Base-by-base conservation (phyloP, 2,888 invertebrate genomes). In the Clusia tigrina region DNA sequence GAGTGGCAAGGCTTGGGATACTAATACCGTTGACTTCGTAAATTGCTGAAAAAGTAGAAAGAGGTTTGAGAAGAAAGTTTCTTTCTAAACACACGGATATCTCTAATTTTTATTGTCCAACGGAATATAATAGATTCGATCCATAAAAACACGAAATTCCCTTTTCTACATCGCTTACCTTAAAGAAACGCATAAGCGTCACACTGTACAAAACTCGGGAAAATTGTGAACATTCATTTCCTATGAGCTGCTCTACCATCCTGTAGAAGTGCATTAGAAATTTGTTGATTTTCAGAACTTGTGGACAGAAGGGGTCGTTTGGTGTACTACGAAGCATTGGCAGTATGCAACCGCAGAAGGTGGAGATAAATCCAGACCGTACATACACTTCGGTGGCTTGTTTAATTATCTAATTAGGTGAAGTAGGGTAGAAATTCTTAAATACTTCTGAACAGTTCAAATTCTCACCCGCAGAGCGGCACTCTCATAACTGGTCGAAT, bases 181-280 rank as follows among this genome's bases (percentile, higher is more conserved):
- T 73, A 1, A 80, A 64, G 12, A 80, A 69, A 25, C 72, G 71
- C 65, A 80, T 68, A 17, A 81, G 26, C 2, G 79, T 79, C n/a
- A 78, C 53, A 23, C 69, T 71, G 55, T 76, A 72, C 5, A 80
- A 54, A 1, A 80, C 42, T 1, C 78, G 70, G 38, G 74, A 68
- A 20, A 53, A 58, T 37, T 72, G 72, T 1, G 62, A 70, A 9
- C 64, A 60, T 2, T 63, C 61, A 58, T 73, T 60, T 10, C 62
- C 66, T 15, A 72, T 60, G 6, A 66, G 60, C 0, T 71, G 58
- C 2, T 78, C 71, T 1, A 77, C 59, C 54, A 71, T 58, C 17
- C 64, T 66, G 60, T 78, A 80, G 60, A 79, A 80, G 52, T 74
- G 70, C 20, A 71, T 58, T 9, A 81, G 58, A 61, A 72, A 80